A percentile compares a stretch with the other conserved stretches of the same genome.
Conservation (phyloP, 2,113 vertebrate species). For the Pterophyllum scalare region DNA sequence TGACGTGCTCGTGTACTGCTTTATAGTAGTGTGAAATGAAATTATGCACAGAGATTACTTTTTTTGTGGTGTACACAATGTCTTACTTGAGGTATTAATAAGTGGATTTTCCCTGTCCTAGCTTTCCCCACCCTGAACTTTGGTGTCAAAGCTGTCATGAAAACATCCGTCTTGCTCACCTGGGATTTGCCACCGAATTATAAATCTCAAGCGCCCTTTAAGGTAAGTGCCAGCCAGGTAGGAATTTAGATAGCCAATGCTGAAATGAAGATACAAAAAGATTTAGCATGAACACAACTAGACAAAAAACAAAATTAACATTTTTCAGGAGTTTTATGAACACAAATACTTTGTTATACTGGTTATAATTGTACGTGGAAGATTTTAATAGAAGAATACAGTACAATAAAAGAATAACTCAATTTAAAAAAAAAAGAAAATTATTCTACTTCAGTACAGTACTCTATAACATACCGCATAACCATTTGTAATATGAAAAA, state of each 20-base stretch:
- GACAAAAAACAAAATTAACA: background rate
- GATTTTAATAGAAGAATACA: background rate
- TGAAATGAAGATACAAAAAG: background rate
- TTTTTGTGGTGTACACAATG: conserved; percentile 18
- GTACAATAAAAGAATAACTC: background rate
- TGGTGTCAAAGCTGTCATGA: conserved; percentile 95
- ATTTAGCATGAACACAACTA: background rate
- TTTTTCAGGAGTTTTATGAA: too few species aligned
- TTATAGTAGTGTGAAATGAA: conserved; percentile 50
- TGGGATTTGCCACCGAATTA: conserved; percentile 98
- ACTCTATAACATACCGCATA: background rate
- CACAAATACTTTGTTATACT: background rate
- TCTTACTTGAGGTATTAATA: conserved; percentile 40
- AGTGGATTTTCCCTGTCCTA: conserved; percentile 27
- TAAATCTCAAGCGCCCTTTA: conserved; percentile 93
- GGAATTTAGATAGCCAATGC: background rate
- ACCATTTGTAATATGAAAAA: conserved; percentile 3
- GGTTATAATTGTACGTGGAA: background rate
- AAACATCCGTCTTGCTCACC: conserved; percentile 95
- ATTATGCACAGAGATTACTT: conserved; percentile 40
- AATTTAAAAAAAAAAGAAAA: rapidly evolving
- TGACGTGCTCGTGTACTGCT: background rate
- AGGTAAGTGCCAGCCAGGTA: conserved; percentile 81
- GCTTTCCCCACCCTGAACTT: conserved; percentile 96
- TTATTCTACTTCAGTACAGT: conserved; percentile 1